A percentile compares a stretch with the other conserved stretches of the same genome.
Evolutionary conservation across 2,797 vertebrate species (phyloP).

Genomic region (Selene dorsalis): DNA sequence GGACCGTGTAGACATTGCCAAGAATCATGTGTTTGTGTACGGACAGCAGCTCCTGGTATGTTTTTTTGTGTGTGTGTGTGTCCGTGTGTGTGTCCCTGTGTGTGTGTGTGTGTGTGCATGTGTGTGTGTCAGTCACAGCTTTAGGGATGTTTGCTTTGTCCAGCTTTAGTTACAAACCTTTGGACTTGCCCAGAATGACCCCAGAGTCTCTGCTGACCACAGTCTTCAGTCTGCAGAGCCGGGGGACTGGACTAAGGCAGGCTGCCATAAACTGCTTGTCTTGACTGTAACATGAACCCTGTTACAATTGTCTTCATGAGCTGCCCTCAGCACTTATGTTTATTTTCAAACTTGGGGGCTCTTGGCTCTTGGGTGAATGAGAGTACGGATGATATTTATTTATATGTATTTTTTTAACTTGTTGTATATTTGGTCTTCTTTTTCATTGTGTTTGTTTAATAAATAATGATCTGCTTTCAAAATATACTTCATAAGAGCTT

Average conservation of each 20-base stretch:
- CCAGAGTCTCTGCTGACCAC: slow-evolving; percentile 43
- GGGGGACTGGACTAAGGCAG: slow-evolving; percentile 42
- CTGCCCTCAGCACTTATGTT: slow-evolving; percentile 50
- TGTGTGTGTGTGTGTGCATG: slow-evolving; percentile 20
- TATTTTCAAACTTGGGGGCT: slow-evolving; percentile 61
- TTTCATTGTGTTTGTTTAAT: slow-evolving; percentile 43
- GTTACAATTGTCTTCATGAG: slow-evolving; percentile 53
- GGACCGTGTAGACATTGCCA: slow-evolving; percentile 99
- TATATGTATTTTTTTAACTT: slow-evolving; percentile 4
- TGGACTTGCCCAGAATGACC: slow-evolving; percentile 55
- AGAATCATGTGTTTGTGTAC: slow-evolving; percentile 99
- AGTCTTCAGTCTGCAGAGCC: slow-evolving; percentile 33
- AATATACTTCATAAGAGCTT: slow-evolving; percentile 13
- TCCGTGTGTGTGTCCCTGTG: slow-evolving; percentile 31
- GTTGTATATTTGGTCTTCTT: slow-evolving; percentile 10
- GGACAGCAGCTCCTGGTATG: slow-evolving; percentile 98
- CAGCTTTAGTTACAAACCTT: slow-evolving; percentile 56
- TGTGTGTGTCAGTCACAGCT: slow-evolving; percentile 23
- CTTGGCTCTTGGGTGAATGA: slow-evolving; percentile 38
- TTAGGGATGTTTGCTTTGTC: slow-evolving; percentile 56
- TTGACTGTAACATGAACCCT: slow-evolving; percentile 69
- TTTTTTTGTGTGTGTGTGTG: slow-evolving; percentile 50
- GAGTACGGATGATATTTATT: slow-evolving; percentile 51
- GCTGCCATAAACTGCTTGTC: slow-evolving; percentile 58
- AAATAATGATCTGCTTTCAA: slow-evolving; percentile 42